Base-by-base conservation (phyloP, 92 coral and sea anemone genomes). In the Porites cylindrica region DNA sequence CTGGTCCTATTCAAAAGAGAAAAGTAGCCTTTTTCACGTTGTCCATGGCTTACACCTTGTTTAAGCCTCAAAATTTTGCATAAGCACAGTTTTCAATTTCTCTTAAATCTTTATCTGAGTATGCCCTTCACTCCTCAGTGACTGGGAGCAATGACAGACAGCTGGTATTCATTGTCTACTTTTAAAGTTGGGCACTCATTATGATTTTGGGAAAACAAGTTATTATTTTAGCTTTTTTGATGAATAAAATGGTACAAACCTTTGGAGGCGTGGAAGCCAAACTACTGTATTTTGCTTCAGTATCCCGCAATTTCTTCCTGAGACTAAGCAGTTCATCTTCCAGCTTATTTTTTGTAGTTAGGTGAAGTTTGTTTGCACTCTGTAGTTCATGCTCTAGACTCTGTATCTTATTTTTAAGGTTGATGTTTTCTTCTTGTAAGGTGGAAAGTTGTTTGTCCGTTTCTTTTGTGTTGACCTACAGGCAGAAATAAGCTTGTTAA, bases 211-310 rank as follows among this genome's bases (percentile, higher is more conserved):
- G 32, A 29, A 29, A 29, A 29, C 32, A 29, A 29, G 32, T 29
- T 29, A 29, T 29, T 29, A 29, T 29, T 29, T 29, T 29, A 29
- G 32, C 32, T 29, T 29, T 29, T 29, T 29, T 29, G 32, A 29
- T 29, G 32, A 29, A 29, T 29, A 29, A 29, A 29, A 29, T 29
- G 32, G 47, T 38, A 38, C 47, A 38, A 38, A 92, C 98, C 95
- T 97, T 97, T 4, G 99, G 99, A 4, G 99, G 99, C 0, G 99
- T 97, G 0, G 98, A 91, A 14, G 98, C 99, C 59, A 97, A 90
- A 80, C 90, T 95, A 61, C 91, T 93, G 60, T 95, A 97, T 72
- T 95, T 97, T 16, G 96, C 84, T 64, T 97, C 99, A 9, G 97
- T 86, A 23, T 95, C 98, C 17, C 99, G 82, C 50, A 95, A 91